Evolutionary conservation across 2,113 vertebrate genomes (phyloP), one percentile per base, ranked within the genome.

Genomic region (Larimichthys crocea): DNA sequence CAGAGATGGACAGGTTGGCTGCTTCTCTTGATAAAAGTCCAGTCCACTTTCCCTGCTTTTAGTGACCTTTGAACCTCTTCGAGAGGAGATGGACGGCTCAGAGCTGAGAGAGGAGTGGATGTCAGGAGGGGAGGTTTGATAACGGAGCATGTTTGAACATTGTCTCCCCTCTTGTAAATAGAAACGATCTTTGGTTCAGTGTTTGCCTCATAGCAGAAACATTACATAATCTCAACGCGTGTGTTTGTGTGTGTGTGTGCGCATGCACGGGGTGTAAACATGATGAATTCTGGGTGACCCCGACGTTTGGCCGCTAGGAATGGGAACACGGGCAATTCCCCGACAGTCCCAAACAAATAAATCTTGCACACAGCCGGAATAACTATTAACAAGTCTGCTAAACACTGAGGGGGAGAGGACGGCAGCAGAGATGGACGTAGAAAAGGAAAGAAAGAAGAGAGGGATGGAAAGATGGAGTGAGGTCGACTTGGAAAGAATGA

Each of bases 231-330:
- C 83, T 2, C 60, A 44, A 31, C 35, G 0, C 5, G 26, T 5
- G 31, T 24, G 24, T 24, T 24, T 35, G 31, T 44, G 9, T 53
- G 71, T 60, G 57, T 64, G 61, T 31, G 53, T 40, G 57, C 10
- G 61, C 2, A 62, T 1, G 10, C 0, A 1, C 40, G 10, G 49
- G 20, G 83, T 74, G 84, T 85, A 66, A 91, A 89, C 87, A 81
- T 88, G 85, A 82, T 91, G 91, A 64, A 92, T 92, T 82, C 72
- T 89, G 76, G 56, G 78, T 86, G 82, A 92, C 79, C 86, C 83
- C 64, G 79, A 77, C 52, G 8, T 70, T 88, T 46, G 64, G 69
- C 84, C 71, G 73, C 82, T 92, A 85, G 48, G 20, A 82, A 81
- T 8, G 66, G 68, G 79, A 91, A 85, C 79, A 70, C 64, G 24